These are phyloP conservation scores for Nymphicus hollandicus DNA, from an alignment of 2,113 vertebrate genomes.

Conservation along the genomic window DNA sequence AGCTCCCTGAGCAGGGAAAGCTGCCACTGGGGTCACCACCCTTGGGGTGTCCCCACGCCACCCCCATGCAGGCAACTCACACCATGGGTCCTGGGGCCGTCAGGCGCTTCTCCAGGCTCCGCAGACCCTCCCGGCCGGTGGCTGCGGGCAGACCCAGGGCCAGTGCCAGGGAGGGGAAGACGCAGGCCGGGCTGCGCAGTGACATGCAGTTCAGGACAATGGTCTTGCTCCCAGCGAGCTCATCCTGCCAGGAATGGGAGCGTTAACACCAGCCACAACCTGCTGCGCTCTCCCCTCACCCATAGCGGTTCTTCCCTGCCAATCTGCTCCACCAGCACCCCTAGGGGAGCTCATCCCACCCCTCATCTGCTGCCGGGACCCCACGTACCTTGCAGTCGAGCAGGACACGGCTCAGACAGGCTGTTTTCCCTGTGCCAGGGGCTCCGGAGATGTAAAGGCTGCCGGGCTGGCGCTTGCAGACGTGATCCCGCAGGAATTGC, in stretches of 20 bases:
- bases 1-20: not conserved
- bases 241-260: slow-evolving; percentile 48
- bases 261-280: fast-evolving
- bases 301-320: not conserved
- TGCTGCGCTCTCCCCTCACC: not conserved
- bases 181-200: slow-evolving; percentile 80
- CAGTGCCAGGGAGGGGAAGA: slow-evolving; percentile 85
- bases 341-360: not conserved
- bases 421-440: slow-evolving; percentile 93
- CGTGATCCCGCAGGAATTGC: slow-evolving; percentile 80
- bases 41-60: fast-evolving
- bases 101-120: slow-evolving; percentile 79
- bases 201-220: slow-evolving; percentile 93
- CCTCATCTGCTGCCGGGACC: not conserved
- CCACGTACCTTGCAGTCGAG: slow-evolving; percentile 78
- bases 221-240: slow-evolving; percentile 70
- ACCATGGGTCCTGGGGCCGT: slow-evolving; percentile 79
- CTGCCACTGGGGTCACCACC: not conserved
- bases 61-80: slow-evolving; percentile 73
- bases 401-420: slow-evolving; percentile 85
- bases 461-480: slow-evolving; percentile 72
- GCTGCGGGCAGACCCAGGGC: slow-evolving; percentile 69
- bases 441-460: slow-evolving; percentile 94
- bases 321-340: not conserved
- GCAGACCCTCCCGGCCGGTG: slow-evolving; percentile 37